Base-by-base conservation (phyloP, 2,113 vertebrate genomes). In the Halcyon malimbica region DNA sequence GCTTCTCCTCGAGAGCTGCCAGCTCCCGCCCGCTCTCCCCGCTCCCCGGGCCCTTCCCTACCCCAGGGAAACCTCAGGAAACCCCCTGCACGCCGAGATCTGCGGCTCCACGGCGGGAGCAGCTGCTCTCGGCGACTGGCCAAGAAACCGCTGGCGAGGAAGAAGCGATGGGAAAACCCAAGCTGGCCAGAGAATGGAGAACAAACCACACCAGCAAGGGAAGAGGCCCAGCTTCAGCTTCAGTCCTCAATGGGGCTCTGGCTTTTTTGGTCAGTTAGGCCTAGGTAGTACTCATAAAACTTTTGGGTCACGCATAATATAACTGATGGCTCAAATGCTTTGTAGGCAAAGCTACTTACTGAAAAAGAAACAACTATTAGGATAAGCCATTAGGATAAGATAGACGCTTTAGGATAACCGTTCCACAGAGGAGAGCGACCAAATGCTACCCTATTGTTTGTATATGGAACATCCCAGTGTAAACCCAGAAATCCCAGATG, bases 191-290 rank as follows among this genome's bases (percentile, higher is more conserved):
- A 80, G 25, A 56, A 86, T 0, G 65, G 68, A 65, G 50, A n/a
- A 19, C 13, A 54, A 44, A 51, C 1, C 9, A 41, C 14, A 67
- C 15, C 17, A 85, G 19, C 0, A 1, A 64, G 26, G 13, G 11
- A 67, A 79, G 31, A 65, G 10, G 53, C 11, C 88, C 11, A 37
- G 14, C 33, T 42, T 88, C 13, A 37, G 16, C 39, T 42, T 62
- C 64, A 73, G 1, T 23, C 11, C 29, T 73, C 59, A 56, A 6
- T 3, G 9, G 14, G n/a, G 24, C 18, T 73, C 21, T 37, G 5
- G 0, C 9, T 87, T 64, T 76, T 64, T 63, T 57, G 33, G 33
- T 17, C 63, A 50, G 4, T 37, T n/a, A 59, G 33, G 44, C 71
- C 60, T 50, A 39, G 35, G 12, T 26, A 41, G 39, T 46, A 16